phyloP scores from a whole-genome alignment of 2,797 vertebrate genomes.

The Molossus alvarezi region DNA sequence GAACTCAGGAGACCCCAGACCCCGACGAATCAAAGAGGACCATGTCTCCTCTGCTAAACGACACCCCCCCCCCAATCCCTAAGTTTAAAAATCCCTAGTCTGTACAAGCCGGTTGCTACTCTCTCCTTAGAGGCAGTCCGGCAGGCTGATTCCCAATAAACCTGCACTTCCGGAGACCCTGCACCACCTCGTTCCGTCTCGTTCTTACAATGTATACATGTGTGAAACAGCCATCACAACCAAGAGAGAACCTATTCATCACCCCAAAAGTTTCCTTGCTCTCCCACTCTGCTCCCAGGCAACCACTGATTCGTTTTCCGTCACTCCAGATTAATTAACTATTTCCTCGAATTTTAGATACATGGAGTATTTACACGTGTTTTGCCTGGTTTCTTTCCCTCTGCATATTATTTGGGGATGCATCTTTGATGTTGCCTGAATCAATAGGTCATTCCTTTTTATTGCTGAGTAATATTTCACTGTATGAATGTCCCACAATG shows the following conservation, averaged over 20 bases:
- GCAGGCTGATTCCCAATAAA: no score
- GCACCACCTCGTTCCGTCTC: no score
- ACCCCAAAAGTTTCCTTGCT: conserved; percentile 2
- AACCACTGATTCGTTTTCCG: not conserved
- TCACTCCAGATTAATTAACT: conserved; percentile 15
- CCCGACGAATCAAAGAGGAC: no score
- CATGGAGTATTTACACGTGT: not conserved
- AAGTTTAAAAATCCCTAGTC: no score
- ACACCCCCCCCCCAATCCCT: no score
- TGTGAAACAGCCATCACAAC: not conserved
- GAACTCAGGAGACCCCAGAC: no score
- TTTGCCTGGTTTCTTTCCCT: not conserved
- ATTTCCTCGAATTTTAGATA: conserved; percentile 31
- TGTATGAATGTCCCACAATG: not conserved
- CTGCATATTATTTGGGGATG: not conserved
- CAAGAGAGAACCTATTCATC: not conserved
- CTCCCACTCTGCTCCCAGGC: not conserved
- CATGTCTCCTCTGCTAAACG: no score
- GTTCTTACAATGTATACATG: not conserved
- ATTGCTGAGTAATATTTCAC: not conserved
- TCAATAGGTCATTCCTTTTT: not conserved
- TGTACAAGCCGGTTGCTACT: no score
- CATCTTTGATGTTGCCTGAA: not conserved
- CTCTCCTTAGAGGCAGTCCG: no score
- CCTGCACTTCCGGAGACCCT: no score